Percentiles rank a stretch among this genome's conserved stretches.
Conservation (phyloP, 2,888 invertebrate genomes). For the Drosophila villosipedis region DNA sequence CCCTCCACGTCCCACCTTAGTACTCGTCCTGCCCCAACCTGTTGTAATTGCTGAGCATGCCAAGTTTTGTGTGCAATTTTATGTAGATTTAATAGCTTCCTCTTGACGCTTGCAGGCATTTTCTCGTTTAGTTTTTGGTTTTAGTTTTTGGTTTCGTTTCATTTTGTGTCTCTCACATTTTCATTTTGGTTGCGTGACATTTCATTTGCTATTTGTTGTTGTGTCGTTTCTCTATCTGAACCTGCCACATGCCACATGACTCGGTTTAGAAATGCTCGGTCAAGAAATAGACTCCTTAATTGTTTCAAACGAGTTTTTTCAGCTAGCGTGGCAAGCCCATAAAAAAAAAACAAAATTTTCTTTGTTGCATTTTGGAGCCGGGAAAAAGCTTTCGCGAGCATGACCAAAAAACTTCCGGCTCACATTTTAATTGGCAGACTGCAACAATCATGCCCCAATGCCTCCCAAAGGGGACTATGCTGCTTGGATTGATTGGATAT, state of each 20-base stretch:
- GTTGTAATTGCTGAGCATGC: constrained; percentile 80
- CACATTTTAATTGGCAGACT: constrained; percentile 74
- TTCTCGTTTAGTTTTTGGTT: constrained; percentile 8
- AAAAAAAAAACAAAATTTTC: constrained; percentile 26
- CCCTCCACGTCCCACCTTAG: too few species aligned
- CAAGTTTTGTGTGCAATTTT: constrained; percentile 77
- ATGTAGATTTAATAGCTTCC: constrained; percentile 81
- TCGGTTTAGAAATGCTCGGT: constrained; percentile 27
- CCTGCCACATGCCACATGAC: neutral
- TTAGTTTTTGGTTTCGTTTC: constrained; percentile 29
- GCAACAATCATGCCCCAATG: neutral
- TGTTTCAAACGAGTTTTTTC: constrained; percentile 55
- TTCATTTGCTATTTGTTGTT: constrained; percentile 37
- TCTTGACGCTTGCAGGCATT: constrained; percentile 58
- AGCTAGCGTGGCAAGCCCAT: constrained; percentile 53
- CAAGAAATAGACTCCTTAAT: constrained; percentile 53
- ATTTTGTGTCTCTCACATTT: constrained; percentile 72
- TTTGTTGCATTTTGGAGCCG: neutral
- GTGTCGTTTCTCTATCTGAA: constrained; percentile 28
- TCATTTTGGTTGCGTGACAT: constrained; percentile 75
- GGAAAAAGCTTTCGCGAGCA: constrained; percentile 57
- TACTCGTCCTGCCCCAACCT: constrained; percentile 44
- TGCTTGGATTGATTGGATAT: constrained; percentile 43
- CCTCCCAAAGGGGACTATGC: neutral
- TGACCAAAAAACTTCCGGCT: constrained; percentile 71